A percentile compares a stretch with the other conserved stretches of the same genome.
These are phyloP conservation scores for Bruchidius siliquastri DNA, from an alignment of 2,888 invertebrate species.

Conservation along the genomic window DNA sequence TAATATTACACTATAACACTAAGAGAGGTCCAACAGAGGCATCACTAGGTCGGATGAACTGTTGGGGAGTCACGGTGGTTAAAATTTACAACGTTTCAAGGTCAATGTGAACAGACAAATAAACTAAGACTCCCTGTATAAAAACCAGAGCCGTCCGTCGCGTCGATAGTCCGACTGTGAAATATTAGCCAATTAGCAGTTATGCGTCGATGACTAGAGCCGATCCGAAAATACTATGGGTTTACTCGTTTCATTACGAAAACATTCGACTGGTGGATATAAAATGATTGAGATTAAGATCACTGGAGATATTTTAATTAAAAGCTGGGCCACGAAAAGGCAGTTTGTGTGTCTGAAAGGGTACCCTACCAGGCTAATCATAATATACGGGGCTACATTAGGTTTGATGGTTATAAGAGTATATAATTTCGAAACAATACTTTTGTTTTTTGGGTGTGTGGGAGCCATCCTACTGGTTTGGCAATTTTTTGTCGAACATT, in stretches of 20 bases:
- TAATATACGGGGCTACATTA: neutral
- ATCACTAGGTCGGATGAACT: too few relatives aligned
- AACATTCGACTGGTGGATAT: constrained; percentile 31
- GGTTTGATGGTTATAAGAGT: neutral
- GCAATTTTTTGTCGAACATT: too few relatives aligned
- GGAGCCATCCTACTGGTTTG: too few relatives aligned
- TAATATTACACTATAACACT: too few relatives aligned
- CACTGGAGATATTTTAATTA: constrained; percentile 46
- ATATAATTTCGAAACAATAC: neutral
- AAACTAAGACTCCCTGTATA: too few relatives aligned
- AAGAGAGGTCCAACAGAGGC: too few relatives aligned
- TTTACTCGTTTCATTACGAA: constrained; percentile 36
- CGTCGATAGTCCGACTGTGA: neutral
- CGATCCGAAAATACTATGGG: constrained; percentile 18
- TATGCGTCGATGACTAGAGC: neutral
- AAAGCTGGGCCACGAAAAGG: constrained; percentile 35
- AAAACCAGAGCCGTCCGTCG: neutral
- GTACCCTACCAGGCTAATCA: neutral
- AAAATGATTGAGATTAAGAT: constrained; percentile 38
- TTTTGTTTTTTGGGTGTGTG: neutral
- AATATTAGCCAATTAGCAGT: neutral
- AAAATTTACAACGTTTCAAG: too few relatives aligned
- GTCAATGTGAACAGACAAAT: too few relatives aligned
- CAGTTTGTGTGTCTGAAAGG: neutral
- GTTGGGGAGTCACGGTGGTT: too few relatives aligned